Evolutionary conservation across 2,113 vertebrate species (phyloP), one percentile per base, ranked within the genome.

Genomic region (Dissostichus mawsoni): DNA sequence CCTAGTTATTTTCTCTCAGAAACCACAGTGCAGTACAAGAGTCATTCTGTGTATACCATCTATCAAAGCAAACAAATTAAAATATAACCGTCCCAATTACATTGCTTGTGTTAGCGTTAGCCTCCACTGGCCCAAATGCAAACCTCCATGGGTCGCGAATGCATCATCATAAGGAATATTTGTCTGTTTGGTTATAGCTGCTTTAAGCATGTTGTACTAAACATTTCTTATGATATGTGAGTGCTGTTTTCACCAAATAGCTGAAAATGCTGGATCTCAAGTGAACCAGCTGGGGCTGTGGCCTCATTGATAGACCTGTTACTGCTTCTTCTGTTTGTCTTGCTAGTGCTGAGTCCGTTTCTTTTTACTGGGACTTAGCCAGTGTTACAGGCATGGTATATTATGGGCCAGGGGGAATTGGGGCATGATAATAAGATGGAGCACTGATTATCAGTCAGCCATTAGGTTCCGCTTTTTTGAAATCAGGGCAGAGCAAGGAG

Each of bases 51-150:
- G 50, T 23, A 36, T 12, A 45, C 51, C 78, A 88, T 83, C 61
- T 48, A 88, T 89, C 78, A 89, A 62, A 80, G 71, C 52, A 81
- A 84, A 81, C 69, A 80, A 76, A 82, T 85, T 89, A 78, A 90
- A 91, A 86, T 59, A 79, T 76, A 85, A 89, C 68, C 73, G 76
- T 76, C 75, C 62, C 87, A 83, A 81, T 90, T 85, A 88, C 69
- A 47, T 62, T 82, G 74, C 78, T 73, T 55, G 77, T 70, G 52
- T 75, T 73, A 59, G 62, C 1, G 52, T 78, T 89, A 73, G 63
- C 78, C 74, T 75, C 74, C 25, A 2, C 18, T 63, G 41, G 74
- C 52, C 57, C 23, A 75, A 71, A 72, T 65, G 4, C 64, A 75
- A 76, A 52, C 76, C 67, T 45, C 4, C 64, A 74, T 64, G 62